phyloP scores from a whole-genome alignment of 92 coral and sea anemone genomes.

The Palythoa grandiflora region DNA sequence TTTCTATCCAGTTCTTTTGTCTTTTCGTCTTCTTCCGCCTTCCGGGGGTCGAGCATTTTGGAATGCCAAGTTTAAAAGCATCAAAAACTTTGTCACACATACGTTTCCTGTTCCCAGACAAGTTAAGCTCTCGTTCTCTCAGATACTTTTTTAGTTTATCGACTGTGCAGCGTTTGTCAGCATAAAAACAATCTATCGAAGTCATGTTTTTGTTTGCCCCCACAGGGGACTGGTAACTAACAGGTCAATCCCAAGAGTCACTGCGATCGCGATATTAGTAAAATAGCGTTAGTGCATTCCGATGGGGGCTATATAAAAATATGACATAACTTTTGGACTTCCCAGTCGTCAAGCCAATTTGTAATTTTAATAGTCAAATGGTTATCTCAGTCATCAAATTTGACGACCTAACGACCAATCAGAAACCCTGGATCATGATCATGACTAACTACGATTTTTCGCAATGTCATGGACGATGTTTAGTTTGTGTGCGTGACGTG shows the following conservation, averaged over 20 bases:
- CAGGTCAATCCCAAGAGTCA: conserved; percentile 3
- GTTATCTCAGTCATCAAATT: too few relatives aligned
- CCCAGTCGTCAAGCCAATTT: too few relatives aligned
- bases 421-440: too few relatives aligned
- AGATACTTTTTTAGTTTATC: conserved; percentile 4
- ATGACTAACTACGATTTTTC: too few relatives aligned
- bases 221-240: background rate
- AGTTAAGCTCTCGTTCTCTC: background rate
- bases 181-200: background rate
- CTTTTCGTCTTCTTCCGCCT: background rate
- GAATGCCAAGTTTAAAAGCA: background rate
- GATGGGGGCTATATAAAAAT: too few relatives aligned
- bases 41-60: background rate
- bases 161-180: conserved; percentile 15
- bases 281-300: too few relatives aligned
- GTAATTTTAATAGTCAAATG: too few relatives aligned
- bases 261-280: background rate
- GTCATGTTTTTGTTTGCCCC: conserved; percentile 4
- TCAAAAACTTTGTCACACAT: background rate
- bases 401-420: too few relatives aligned
- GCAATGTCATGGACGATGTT: too few relatives aligned
- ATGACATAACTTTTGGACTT: too few relatives aligned
- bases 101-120: background rate
- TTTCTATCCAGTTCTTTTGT: background rate
- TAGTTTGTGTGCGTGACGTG: too few relatives aligned